Evolutionary conservation across 1,140 invertebrate genomes (phyloP).

Genomic region (Caerostris darwini): DNA sequence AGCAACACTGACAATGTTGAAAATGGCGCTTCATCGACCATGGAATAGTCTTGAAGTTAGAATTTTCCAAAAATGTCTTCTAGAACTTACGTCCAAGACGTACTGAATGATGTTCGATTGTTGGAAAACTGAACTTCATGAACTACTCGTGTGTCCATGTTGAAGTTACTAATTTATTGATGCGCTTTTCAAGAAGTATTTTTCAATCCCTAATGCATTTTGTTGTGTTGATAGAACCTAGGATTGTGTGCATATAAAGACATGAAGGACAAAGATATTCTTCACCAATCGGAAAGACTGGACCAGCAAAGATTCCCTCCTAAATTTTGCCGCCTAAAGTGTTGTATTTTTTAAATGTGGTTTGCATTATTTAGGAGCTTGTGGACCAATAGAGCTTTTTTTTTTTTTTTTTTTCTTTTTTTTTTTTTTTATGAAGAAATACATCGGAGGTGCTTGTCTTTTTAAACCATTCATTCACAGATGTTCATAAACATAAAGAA

Average conservation of each 20-base stretch:
- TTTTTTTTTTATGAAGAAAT: conserved; percentile 38
- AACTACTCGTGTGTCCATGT: not conserved
- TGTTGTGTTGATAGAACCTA: not conserved
- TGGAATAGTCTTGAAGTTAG: not conserved
- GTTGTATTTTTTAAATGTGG: conserved; percentile 74
- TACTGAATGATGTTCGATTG: not conserved
- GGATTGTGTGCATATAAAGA: not conserved
- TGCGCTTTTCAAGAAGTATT: conserved; percentile 6
- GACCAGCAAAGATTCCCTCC: conserved; percentile 77
- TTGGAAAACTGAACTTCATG: not conserved
- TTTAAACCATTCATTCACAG: not conserved
- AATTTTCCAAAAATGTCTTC: not conserved
- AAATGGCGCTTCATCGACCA: not conserved
- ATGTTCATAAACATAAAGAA: not conserved
- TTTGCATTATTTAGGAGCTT: conserved; percentile 77
- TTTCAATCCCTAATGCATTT: not conserved
- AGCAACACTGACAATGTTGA: not conserved
- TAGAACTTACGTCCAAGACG: too few species aligned
- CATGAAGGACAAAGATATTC: not conserved
- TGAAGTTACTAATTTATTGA: not conserved
- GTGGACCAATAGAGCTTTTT: conserved; percentile 77
- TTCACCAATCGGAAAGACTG: conserved; percentile 40
- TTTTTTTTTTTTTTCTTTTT: conserved; percentile 37
- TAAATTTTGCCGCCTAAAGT: conserved; percentile 71
- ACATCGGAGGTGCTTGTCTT: conserved; percentile 35